Conservation (phyloP, 1,140 invertebrate genomes). For the Trissolcus basalis region DNA sequence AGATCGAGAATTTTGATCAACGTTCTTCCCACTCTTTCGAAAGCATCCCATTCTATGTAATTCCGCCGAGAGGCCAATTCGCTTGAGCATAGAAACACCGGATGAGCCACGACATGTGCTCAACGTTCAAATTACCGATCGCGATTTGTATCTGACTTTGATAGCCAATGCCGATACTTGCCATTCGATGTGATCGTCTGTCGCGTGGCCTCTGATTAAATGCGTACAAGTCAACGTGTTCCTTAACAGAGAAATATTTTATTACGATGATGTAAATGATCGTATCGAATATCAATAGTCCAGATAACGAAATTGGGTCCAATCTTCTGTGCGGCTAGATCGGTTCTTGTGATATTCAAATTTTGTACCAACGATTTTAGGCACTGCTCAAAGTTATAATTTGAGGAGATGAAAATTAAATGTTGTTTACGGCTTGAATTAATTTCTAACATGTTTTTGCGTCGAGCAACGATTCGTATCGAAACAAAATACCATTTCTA, state of each 20-base stretch:
- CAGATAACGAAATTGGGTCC: conserved; percentile 31
- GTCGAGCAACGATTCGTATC: too few relatives aligned
- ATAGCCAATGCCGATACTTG: conserved; percentile 72
- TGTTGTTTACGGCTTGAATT: conserved; percentile 19
- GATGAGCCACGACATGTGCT: conserved; percentile 71
- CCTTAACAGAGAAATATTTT: conserved; percentile 33
- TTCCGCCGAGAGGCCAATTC: conserved; percentile 57
- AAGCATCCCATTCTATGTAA: conserved; percentile 58
- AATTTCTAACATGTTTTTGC: conserved; percentile 7
- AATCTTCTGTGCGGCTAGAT: conserved; percentile 16
- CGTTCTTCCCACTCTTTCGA: conserved; percentile 52
- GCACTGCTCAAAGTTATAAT: conserved; percentile 28
- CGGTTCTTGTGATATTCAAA: conserved; percentile 21
- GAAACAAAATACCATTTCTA: too few relatives aligned
- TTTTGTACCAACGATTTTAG: conserved; percentile 13
- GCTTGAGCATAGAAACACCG: conserved; percentile 57
- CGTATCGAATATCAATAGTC: conserved; percentile 30
- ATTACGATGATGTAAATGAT: conserved; percentile 38
- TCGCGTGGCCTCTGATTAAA: conserved; percentile 66
- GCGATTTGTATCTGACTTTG: conserved; percentile 70
- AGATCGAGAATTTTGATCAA: conserved; percentile 51
- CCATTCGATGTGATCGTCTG: conserved; percentile 68
- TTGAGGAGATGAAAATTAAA: conserved; percentile 8
- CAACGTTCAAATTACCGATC: conserved; percentile 72
- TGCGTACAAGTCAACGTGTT: conserved; percentile 35